A percentile compares a stretch with the other conserved stretches of the same genome.
phyloP scores from a whole-genome alignment of 2,113 vertebrate species.

The Heterotilapia buettikoferi region DNA sequence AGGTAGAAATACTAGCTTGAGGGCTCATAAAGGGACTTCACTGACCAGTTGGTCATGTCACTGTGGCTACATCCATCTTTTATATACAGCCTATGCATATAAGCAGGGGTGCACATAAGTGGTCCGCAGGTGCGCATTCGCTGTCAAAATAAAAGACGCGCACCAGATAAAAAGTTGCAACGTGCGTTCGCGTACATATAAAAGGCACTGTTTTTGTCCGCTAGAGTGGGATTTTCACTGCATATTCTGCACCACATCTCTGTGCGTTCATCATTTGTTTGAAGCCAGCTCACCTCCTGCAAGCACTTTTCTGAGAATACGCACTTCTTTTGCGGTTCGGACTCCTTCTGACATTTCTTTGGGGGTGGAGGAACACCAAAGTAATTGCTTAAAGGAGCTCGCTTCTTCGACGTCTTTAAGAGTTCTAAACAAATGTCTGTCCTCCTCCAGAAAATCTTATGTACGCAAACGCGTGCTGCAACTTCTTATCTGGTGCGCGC shows the following conservation, averaged over 20 bases:
- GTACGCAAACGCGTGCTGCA: rapidly evolving
- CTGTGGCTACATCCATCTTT: not conserved
- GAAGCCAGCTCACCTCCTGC: not conserved
- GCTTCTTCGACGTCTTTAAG: no score
- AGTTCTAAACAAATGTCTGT: not conserved
- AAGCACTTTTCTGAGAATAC: not conserved
- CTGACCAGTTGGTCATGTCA: not conserved
- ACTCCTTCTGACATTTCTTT: not conserved
- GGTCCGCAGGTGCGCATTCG: not conserved
- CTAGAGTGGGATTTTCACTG: not conserved
- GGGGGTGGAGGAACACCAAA: no score
- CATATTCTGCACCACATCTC: not conserved
- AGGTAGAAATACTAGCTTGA: not conserved
- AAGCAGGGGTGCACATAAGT: not conserved
- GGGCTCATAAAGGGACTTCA: not conserved
- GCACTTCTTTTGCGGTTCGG: not conserved
- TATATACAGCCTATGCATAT: not conserved
- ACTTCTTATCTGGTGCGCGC: not conserved
- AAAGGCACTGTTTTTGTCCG: not conserved
- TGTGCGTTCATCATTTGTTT: not conserved
- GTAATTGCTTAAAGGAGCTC: no score
- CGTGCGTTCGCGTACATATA: not conserved
- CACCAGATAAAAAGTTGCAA: not conserved
- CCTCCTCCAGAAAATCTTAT: not conserved
- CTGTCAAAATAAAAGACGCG: not conserved